phyloP scores from a whole-genome alignment of 2,888 invertebrate genomes.

The Leucophenga montana region DNA sequence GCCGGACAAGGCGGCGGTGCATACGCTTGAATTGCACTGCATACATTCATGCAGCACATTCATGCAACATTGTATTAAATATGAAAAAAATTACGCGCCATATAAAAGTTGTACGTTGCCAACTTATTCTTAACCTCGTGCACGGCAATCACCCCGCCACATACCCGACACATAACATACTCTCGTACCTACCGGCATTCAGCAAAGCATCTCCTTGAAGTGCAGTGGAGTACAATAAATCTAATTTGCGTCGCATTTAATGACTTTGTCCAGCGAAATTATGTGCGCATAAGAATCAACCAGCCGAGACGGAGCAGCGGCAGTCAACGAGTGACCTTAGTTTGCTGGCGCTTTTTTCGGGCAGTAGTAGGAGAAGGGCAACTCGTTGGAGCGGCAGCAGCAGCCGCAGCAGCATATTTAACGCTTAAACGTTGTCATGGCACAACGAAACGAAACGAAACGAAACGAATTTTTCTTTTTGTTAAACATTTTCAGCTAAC shows the following conservation, averaged over 20 bases:
- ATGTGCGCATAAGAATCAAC: conserved; percentile 48
- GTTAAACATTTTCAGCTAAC: conserved; percentile 60
- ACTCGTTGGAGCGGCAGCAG: conserved; percentile 46
- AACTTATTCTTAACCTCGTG: conserved; percentile 9
- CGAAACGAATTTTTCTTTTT: conserved; percentile 34
- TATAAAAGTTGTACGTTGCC: conserved; percentile 11
- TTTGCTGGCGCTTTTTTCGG: too few species aligned
- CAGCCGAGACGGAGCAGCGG: conserved; percentile 42
- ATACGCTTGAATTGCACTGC: conserved; percentile 32
- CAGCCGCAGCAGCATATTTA: conserved; percentile 49
- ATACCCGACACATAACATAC: too few species aligned
- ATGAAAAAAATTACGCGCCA: conserved; percentile 13
- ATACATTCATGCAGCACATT: conserved; percentile 27
- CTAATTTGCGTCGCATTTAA: conserved; percentile 72
- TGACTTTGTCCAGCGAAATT: conserved; percentile 67
- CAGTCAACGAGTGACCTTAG: conserved; percentile 29
- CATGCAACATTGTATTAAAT: background rate
- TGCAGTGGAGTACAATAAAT: conserved; percentile 68
- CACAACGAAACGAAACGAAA: conserved; percentile 31
- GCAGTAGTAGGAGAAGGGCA: background rate
- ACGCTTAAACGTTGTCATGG: conserved; percentile 55
- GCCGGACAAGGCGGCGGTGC: conserved; percentile 48
- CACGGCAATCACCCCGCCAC: background rate
- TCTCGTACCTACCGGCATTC: background rate
- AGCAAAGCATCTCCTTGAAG: conserved; percentile 47